phyloP scores from a whole-genome alignment of 2,888 invertebrate genomes.

The Folsomia manolachei region DNA sequence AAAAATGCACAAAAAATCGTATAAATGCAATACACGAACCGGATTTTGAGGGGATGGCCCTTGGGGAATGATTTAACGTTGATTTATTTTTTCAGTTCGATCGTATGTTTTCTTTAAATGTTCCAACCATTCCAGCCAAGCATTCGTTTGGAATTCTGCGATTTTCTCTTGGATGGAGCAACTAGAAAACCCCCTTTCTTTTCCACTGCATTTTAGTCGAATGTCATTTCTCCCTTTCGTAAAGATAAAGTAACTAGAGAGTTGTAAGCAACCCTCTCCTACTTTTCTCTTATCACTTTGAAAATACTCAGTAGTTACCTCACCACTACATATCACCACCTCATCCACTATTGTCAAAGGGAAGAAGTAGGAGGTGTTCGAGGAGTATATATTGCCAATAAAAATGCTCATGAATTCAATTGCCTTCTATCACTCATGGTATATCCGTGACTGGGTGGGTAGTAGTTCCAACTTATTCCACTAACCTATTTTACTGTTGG shows the following conservation, averaged over 20 bases:
- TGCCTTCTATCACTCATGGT: slow-evolving; percentile 11
- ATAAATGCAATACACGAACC: slow-evolving; percentile 42
- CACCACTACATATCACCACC: not conserved
- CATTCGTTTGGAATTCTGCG: not conserved
- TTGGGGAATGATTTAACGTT: slow-evolving; percentile 46
- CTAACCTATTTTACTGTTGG: slow-evolving; percentile 1
- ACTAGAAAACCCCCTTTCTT: too few relatives aligned
- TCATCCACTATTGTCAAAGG: not conserved
- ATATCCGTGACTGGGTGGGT: slow-evolving; percentile 2
- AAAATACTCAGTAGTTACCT: too few relatives aligned
- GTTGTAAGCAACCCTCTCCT: not conserved
- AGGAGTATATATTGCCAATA: slow-evolving; percentile 8
- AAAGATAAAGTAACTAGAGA: too few relatives aligned
- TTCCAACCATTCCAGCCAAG: not conserved
- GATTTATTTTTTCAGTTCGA: slow-evolving; percentile 41
- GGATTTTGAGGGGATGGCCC: slow-evolving; percentile 44
- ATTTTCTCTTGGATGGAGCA: not conserved
- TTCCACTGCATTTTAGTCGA: not conserved
- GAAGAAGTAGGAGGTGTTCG: not conserved
- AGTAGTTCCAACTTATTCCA: not conserved
- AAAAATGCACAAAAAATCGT: slow-evolving; percentile 39
- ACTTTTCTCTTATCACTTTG: too few relatives aligned
- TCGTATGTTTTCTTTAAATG: slow-evolving; percentile 15
- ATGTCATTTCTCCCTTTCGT: not conserved
- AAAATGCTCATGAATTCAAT: slow-evolving; percentile 18